Evolutionary conservation across 2,797 vertebrate species (phyloP), one percentile per base, ranked within the genome.

Genomic region (Dryobates pubescens): DNA sequence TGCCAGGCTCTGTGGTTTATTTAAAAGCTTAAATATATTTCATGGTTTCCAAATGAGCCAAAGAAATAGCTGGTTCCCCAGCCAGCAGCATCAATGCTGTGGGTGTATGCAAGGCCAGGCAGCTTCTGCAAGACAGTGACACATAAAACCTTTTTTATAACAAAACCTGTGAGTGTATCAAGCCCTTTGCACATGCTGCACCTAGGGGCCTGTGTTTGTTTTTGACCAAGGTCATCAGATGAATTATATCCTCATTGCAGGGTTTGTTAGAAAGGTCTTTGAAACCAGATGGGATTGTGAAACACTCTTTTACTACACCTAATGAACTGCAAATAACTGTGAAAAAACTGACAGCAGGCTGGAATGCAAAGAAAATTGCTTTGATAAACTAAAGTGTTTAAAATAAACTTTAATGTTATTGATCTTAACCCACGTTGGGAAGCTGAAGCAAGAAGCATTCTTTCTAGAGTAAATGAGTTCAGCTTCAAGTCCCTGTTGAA

Each of bases 171-270:
- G 88, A 85, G 80, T 75, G 34, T 77, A 73, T 89, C 75, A 79
- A 54, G 20, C 29, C 83, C 76, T 85, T 43, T 89, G 94, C 93
- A 92, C 74, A 61, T 81, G 75, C 81, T 95, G 87, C 70, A 85
- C 81, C 45, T 89, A 58, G 74, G 62, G 86, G 75, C 75, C 54
- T 54, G n/a, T 94, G 88, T 95, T 97, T 96, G 92, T 51, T 97
- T 96, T 94, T 80, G 64, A 90, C 82, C 94, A 97, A 97, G 94
- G 96, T 96, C 93, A 85, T 51, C 88, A 87, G 81, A 94, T 85
- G 88, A 95, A 95, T 93, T 95, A 86, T 89, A 95, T 93, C 80
- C 83, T 91, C 80, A 56, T 91, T 76, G 91, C 84, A 41, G 80
- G 30, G 38, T 74, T 93, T 92, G 69, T 78, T 86, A 76, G 68